Evolutionary conservation across 2,888 invertebrate species (phyloP), one percentile per base, ranked within the genome.

Genomic region (Linnaemya tessellans): DNA sequence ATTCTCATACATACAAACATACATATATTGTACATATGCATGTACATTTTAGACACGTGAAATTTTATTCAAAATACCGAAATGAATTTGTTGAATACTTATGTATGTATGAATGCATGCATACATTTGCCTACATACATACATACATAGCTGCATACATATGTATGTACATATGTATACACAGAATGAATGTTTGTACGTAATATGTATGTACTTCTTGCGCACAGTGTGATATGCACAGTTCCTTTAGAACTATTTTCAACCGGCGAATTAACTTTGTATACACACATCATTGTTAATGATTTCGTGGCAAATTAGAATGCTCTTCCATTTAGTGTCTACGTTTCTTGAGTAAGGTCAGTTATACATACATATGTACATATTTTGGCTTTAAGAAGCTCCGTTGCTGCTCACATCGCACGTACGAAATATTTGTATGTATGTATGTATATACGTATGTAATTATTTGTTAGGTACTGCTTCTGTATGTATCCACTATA

Each of bases 291-390:
- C 4, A 18, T n/a, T n/a, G 49, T 18, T 49, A 49, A 11, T 13
- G 10, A 43, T 43, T 43, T 43, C n/a, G 3, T 3, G n/a, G 3
- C n/a, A 22, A 25, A 18, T 68, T 22, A 8, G 18, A 49, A 20
- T 46, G 15, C 46, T 46, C n/a, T 18, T 46, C 30, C 56, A 54
- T 22, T 8, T 54, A 54, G 15, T 70, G 10, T 11, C 3, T 20
- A 62, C 15, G 18, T n/a, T 46, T 43, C 56, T 83, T 83, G 51
- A 4, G 71, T 9, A 43, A 83, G 82, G 82, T 83, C 71, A 83
- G 82, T 71, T 82, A 11, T 25, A 51, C 58, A 49, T 67, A 67
- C 15, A 22, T 38, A 18, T 18, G 18, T 60, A 43, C 15, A 25
- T 64, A 43, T 10, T 30, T 30, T 30, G 30, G 2, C 30, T 30